Conservation (phyloP, 2,888 invertebrate genomes). For the Syrphus vitripennis region DNA sequence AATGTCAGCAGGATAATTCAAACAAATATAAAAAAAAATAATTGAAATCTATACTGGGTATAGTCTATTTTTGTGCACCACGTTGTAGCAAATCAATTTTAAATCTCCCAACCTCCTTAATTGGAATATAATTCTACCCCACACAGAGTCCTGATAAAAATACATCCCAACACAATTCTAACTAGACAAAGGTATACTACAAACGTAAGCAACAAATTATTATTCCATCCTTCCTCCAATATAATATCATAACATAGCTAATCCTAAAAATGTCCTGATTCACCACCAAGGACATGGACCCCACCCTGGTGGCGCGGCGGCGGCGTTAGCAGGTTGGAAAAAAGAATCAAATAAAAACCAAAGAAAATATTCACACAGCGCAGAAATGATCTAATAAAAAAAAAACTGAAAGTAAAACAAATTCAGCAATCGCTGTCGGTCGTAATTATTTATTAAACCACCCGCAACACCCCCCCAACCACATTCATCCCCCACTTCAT, state of each 20-base stretch:
- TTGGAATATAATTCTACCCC: conserved; percentile 52
- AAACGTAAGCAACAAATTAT: conserved; percentile 36
- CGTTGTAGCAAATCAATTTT: conserved; percentile 53
- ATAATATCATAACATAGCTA: conserved; percentile 42
- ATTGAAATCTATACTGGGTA: conserved; percentile 24
- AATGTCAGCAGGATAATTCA: conserved; percentile 35
- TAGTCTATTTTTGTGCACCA: background rate
- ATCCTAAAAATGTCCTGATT: conserved; percentile 29
- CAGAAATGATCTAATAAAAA: conserved; percentile 61
- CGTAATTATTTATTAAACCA: conserved; percentile 65
- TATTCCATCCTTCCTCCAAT: conserved; percentile 19
- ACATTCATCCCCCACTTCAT: background rate
- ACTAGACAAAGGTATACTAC: background rate
- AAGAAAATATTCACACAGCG: conserved; percentile 8
- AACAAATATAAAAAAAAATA: conserved; percentile 36
- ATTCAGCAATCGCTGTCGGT: conserved; percentile 53
- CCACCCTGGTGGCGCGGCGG: background rate
- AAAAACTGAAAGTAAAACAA: conserved; percentile 24
- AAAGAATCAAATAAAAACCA: conserved; percentile 30
- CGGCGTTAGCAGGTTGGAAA: background rate
- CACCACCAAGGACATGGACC: background rate
- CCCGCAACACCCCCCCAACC: background rate
- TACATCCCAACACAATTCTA: conserved; percentile 28
- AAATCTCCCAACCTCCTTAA: conserved; percentile 52
- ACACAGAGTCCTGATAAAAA: background rate